phyloP scores from a whole-genome alignment of 2,797 vertebrate species.

The Rhinatrema bivittatum region DNA sequence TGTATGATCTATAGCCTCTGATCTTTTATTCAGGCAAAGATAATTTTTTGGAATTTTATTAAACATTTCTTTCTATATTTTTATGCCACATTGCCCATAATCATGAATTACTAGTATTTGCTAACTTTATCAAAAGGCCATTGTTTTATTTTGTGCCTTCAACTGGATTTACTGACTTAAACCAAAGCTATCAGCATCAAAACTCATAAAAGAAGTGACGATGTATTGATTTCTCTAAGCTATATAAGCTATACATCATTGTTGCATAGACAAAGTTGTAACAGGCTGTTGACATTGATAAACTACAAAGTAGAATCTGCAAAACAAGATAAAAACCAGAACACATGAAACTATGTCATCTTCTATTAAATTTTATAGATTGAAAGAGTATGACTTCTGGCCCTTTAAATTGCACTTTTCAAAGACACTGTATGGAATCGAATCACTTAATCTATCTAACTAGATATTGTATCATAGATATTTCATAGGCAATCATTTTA shows the following conservation, averaged over 20 bases:
- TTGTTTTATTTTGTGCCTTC: slow-evolving; percentile 5
- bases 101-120: slow-evolving; percentile 4
- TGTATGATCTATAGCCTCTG: neutral
- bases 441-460: slow-evolving; percentile 4
- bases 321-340: too few species aligned
- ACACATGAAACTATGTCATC: too few species aligned
- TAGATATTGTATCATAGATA: neutral
- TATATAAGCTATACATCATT: slow-evolving; percentile 1
- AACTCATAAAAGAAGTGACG: neutral
- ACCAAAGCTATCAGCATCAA: slow-evolving; percentile 7
- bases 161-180: slow-evolving; percentile 19
- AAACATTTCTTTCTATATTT: too few species aligned
- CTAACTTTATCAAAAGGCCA: slow-evolving; percentile 4
- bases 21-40: too few species aligned
- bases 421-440: slow-evolving; percentile 3
- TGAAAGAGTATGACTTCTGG: neutral
- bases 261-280: neutral
- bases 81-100: neutral
- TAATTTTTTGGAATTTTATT: slow-evolving; percentile 9
- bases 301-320: too few species aligned
- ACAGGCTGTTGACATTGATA: neutral
- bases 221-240: neutral
- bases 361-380: slow-evolving; percentile 1
- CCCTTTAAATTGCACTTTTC: slow-evolving; percentile 1
- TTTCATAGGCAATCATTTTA: slow-evolving; percentile 3